Evolutionary conservation across 2,797 vertebrate species (phyloP).

Genomic region (Acridotheres tristis): DNA sequence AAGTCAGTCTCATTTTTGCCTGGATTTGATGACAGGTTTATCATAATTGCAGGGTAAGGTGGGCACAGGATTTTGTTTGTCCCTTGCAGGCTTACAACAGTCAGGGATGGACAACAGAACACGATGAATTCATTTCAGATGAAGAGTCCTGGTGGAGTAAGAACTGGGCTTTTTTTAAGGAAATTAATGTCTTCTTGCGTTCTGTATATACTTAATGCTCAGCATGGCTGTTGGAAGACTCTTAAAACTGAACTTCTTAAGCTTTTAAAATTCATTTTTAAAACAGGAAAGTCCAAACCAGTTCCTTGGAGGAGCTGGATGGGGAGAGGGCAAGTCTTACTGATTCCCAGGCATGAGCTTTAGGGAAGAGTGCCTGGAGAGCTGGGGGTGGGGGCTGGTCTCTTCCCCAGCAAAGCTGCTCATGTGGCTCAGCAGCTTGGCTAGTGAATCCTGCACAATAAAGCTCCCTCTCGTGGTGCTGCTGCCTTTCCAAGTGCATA

Average conservation of each 20-base stretch:
- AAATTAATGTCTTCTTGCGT: neutral
- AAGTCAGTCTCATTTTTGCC: neutral
- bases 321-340: neutral
- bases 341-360: neutral
- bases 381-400: neutral
- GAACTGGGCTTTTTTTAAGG: neutral
- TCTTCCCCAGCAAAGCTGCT: neutral
- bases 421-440: neutral
- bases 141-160: neutral
- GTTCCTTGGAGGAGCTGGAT: neutral
- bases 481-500: neutral
- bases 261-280: fast-evolving
- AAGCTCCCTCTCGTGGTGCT: conserved; percentile 46
- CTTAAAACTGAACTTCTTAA: neutral
- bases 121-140: neutral
- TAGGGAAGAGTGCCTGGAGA: neutral
- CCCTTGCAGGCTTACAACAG: neutral
- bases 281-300: neutral
- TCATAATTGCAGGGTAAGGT: fast-evolving
- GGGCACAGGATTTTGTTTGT: neutral
- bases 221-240: neutral
- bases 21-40: neutral
- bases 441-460: neutral
- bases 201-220: neutral
- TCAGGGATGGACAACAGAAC: neutral